phyloP scores from a whole-genome alignment of 2,797 vertebrate species.

The Spinus olivaceus region DNA sequence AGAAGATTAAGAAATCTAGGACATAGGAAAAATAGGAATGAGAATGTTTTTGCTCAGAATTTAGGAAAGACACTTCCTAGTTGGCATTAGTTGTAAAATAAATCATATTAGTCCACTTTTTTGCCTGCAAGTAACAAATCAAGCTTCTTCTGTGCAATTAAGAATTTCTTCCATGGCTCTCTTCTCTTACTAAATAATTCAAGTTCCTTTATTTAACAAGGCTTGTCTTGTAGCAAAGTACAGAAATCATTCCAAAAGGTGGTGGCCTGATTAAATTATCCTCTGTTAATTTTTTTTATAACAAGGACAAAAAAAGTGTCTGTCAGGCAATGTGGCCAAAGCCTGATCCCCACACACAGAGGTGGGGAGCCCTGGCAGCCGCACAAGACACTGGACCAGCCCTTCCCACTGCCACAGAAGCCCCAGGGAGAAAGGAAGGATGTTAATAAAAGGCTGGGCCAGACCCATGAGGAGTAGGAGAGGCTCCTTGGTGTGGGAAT shows the following conservation, averaged over 20 bases:
- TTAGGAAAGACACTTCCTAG: not conserved
- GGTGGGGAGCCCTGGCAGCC: accelerated
- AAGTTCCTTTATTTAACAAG: not conserved
- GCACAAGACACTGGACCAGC: accelerated
- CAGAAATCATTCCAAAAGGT: not conserved
- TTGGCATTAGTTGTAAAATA: not conserved
- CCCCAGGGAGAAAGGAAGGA: not conserved
- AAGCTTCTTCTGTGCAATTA: not conserved
- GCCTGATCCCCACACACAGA: accelerated
- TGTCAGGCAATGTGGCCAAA: not conserved
- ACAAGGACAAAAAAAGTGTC: not conserved
- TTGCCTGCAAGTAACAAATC: not conserved
- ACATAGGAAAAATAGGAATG: not conserved
- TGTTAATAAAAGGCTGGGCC: not conserved
- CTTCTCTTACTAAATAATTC: conserved; percentile 1
- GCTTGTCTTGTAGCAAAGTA: not conserved
- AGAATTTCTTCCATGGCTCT: not conserved
- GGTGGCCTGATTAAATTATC: not conserved
- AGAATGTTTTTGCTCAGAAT: not conserved
- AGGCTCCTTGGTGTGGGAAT: accelerated
- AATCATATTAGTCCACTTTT: not conserved
- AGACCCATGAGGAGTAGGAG: accelerated
- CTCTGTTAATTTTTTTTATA: not conserved
- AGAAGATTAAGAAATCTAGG: not conserved
- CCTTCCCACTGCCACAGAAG: accelerated